Percentiles rank a stretch among this genome's conserved stretches.
These are phyloP conservation scores for Pseudoips prasinana DNA, from an alignment of 2,888 invertebrate genomes.

Conservation along the genomic window DNA sequence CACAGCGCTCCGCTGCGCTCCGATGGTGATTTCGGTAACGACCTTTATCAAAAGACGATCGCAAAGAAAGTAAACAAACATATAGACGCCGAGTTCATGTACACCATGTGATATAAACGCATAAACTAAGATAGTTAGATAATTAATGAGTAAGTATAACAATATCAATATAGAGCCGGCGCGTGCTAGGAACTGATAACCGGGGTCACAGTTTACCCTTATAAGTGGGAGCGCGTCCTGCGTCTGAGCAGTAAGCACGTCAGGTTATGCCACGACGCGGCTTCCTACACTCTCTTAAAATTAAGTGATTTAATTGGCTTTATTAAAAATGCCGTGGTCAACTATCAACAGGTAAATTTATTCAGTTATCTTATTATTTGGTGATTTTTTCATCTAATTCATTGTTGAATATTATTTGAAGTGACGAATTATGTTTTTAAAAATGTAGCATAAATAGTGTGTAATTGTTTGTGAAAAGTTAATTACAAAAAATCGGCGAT, in stretches of 20 bases:
- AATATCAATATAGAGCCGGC: constrained; percentile 44
- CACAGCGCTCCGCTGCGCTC: too few relatives aligned
- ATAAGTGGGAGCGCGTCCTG: constrained; percentile 52
- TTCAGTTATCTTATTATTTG: constrained; percentile 2
- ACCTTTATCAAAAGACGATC: too few relatives aligned
- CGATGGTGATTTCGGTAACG: too few relatives aligned
- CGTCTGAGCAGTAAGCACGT: constrained; percentile 49
- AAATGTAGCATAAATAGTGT: constrained; percentile 1
- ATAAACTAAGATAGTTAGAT: constrained; percentile 16
- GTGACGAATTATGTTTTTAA: too few relatives aligned
- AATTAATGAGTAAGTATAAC: constrained; percentile 34
- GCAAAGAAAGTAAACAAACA: neutral
- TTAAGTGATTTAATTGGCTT: constrained; percentile 57
- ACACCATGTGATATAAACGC: neutral
- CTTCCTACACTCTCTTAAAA: constrained; percentile 70
- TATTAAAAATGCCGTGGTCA: constrained; percentile 71
- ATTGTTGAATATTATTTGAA: too few relatives aligned
- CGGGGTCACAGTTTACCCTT: constrained; percentile 65
- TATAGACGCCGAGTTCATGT: neutral
- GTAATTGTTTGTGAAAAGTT: neutral
- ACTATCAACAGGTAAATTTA: constrained; percentile 73
- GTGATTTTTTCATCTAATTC: constrained; percentile 2
- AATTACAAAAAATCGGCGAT: neutral
- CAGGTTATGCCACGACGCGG: constrained; percentile 62
- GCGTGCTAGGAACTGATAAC: constrained; percentile 70